Percentiles rank a stretch among this genome's conserved stretches.
phyloP scores from a whole-genome alignment of 1,140 invertebrate species.

The Drosophila nigromelanica region DNA sequence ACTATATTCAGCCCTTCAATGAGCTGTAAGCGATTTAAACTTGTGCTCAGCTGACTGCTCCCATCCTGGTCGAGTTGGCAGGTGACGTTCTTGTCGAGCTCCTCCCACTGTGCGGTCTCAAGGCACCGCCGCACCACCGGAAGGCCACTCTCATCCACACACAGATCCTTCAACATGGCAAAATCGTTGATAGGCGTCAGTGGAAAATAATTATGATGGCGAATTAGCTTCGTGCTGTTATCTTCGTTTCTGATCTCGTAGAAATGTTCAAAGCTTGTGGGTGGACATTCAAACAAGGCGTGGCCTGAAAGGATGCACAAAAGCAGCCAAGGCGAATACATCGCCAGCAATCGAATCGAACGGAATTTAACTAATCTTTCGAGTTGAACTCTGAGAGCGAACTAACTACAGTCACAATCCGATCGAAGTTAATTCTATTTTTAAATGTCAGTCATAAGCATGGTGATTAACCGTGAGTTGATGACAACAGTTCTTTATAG shows the following conservation, averaged over 20 bases:
- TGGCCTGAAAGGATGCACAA: not conserved
- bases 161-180: constrained; percentile 9
- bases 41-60: not conserved
- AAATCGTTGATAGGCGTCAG: not conserved
- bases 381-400: not conserved
- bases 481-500: not conserved
- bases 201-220: not conserved
- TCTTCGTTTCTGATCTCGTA: not conserved
- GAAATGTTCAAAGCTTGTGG: not conserved
- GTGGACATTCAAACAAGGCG: not conserved
- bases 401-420: not conserved
- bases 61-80: not conserved
- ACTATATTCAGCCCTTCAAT: too few species aligned
- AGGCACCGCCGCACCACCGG: constrained; percentile 17
- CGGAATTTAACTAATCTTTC: not conserved
- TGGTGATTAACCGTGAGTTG: not conserved
- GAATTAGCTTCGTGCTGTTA: not conserved
- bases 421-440: not conserved
- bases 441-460: constrained; percentile 1
- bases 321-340: not conserved
- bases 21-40: not conserved
- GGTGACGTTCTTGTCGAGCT: not conserved
- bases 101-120: constrained; percentile 2
- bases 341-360: not conserved
- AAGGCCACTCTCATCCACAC: constrained; percentile 3